Evolutionary conservation across 2,113 vertebrate genomes (phyloP).

Genomic region (Campylomormyrus numenius): DNA sequence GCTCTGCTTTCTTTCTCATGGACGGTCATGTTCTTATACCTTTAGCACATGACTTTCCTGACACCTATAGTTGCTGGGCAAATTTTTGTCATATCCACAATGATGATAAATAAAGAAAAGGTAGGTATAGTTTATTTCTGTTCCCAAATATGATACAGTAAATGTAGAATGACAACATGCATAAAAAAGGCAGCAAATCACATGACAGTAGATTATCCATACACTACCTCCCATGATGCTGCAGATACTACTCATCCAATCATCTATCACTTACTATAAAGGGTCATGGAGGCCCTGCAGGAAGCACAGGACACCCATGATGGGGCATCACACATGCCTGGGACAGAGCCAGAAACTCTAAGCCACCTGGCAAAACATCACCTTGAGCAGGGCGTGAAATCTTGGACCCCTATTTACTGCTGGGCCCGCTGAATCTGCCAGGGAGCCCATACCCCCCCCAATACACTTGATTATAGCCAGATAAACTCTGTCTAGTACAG

Average conservation of each 20-base stretch:
- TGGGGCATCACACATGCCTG: background rate
- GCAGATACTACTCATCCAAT: background rate
- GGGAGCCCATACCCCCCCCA: background rate
- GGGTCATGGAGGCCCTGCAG: background rate
- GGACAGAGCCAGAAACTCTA: background rate
- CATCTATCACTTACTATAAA: background rate
- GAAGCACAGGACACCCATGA: background rate
- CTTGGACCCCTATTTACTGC: background rate
- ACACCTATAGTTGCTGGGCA: slow-evolving; percentile 47
- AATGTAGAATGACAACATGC: background rate
- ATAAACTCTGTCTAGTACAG: background rate
- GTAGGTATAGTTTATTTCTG: slow-evolving; percentile 35
- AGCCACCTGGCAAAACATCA: background rate
- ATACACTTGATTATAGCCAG: background rate
- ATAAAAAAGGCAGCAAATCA: background rate
- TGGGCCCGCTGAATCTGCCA: background rate
- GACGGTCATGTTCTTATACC: background rate
- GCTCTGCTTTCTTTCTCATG: background rate
- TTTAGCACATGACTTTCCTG: slow-evolving; percentile 48
- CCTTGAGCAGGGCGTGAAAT: background rate
- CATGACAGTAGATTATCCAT: background rate
- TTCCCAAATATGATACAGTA: slow-evolving; percentile 8
- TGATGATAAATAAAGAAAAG: slow-evolving; percentile 31
- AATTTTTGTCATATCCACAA: slow-evolving; percentile 44
- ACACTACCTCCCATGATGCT: background rate